A percentile compares a stretch with the other conserved stretches of the same genome.
Evolutionary conservation across 2,888 invertebrate species (phyloP).

Genomic region (Embidobia sp.): DNA sequence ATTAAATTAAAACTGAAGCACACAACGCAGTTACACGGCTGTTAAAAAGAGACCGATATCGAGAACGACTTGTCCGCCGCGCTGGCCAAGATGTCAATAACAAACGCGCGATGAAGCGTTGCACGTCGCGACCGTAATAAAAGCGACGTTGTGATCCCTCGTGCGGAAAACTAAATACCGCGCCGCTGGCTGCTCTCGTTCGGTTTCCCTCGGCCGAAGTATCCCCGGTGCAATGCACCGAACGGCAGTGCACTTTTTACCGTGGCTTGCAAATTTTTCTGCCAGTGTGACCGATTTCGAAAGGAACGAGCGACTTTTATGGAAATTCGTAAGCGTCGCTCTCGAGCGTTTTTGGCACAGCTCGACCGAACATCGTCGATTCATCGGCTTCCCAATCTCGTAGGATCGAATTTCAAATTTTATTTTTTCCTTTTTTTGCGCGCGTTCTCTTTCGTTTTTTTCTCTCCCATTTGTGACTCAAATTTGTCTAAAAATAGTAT

Average conservation of each 20-base stretch:
- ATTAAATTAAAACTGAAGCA: neutral
- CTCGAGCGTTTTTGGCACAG: neutral
- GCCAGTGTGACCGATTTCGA: constrained; percentile 42
- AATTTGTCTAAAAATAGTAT: too few species aligned
- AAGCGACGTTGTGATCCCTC: constrained; percentile 36
- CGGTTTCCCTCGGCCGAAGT: constrained; percentile 7
- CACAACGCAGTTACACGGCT: constrained; percentile 2
- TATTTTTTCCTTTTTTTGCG: too few species aligned
- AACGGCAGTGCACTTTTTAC: neutral
- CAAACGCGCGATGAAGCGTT: constrained; percentile 28
- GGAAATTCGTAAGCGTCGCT: constrained; percentile 26
- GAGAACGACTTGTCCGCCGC: constrained; percentile 13
- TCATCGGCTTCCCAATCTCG: neutral
- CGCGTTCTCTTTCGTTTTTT: too few species aligned
- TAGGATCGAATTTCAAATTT: neutral
- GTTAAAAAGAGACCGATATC: constrained; percentile 16
- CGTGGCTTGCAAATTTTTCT: constrained; percentile 49
- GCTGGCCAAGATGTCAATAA: constrained; percentile 34
- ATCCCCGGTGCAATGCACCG: constrained; percentile 1
- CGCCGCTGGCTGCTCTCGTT: constrained; percentile 12
- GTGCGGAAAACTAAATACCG: constrained; percentile 51
- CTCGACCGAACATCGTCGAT: neutral
- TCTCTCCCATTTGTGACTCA: too few species aligned
- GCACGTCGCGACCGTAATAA: constrained; percentile 39
- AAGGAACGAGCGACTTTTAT: constrained; percentile 28